Evolutionary conservation across 1,140 invertebrate genomes (phyloP).

Genomic region (Caenorhabditis latens): DNA sequence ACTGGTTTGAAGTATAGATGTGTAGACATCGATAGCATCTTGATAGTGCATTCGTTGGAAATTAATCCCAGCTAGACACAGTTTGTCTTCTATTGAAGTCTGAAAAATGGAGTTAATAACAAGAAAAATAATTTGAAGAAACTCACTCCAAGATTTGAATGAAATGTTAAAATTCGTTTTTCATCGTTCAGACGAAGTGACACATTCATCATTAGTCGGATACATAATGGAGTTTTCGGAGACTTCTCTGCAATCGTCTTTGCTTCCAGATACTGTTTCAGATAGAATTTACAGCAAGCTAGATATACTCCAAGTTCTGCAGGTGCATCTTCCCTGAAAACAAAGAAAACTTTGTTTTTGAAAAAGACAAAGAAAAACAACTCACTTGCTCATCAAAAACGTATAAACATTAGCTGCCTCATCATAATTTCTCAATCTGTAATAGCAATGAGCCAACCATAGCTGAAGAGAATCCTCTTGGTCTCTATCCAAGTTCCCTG

Average conservation of each 20-base stretch:
- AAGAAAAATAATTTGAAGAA: too few species aligned
- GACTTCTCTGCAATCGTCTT: constrained; percentile 25
- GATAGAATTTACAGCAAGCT: constrained; percentile 17
- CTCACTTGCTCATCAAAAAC: neutral
- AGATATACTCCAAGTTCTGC: constrained; percentile 2
- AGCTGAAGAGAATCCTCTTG: constrained; percentile 5
- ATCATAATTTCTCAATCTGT: constrained; percentile 24
- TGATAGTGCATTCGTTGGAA: constrained; percentile 29
- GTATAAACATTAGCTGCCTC: constrained; percentile 11
- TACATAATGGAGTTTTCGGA: constrained; percentile 36
- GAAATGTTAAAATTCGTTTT: constrained; percentile 16
- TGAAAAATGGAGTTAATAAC: neutral
- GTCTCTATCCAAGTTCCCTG: constrained; percentile 22
- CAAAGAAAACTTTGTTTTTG: too few species aligned
- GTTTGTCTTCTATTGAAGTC: neutral
- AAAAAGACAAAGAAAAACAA: neutral
- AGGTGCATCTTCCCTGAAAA: neutral
- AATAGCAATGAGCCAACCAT: constrained; percentile 36
- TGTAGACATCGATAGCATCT: constrained; percentile 40
- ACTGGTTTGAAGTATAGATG: neutral
- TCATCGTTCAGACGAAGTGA: constrained; percentile 38
- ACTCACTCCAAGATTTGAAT: constrained; percentile 29
- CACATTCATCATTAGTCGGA: constrained; percentile 36
- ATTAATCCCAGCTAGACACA: neutral
- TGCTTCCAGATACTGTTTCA: constrained; percentile 29